Evolutionary conservation across 1,140 invertebrate species (phyloP), one percentile per base, ranked within the genome.

Genomic region (Thaumetopoea pityocampa): DNA sequence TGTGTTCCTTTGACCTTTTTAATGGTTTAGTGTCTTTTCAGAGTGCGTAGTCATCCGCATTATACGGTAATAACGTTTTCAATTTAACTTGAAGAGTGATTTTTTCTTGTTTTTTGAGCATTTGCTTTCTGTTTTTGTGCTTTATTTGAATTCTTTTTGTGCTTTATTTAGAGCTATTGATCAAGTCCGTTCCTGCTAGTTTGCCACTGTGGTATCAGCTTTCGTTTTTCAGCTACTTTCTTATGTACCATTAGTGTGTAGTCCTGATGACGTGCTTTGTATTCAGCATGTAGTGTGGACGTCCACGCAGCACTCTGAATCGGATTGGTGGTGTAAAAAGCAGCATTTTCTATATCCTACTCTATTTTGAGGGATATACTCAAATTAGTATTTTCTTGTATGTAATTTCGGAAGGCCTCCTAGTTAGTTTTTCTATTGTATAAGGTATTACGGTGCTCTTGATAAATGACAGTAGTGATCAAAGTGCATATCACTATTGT

Each of bases 221-320:
- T 8, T 3, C 18, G 5, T 14, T 20, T 34, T 5, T 5, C 18
- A 11, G 19, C 5, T 5, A 30, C 7, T 11, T 7, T 18, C 4
- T 9, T 7, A 4, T 8, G 4, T 5, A 30, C 6, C 11, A 17
- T 6, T 1, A 16, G 6, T n/a, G 15, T 9, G 1, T 18, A 17
- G n/a, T 9, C n/a, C 8, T 16, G 4, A 10, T 1, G 9, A 1
- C 11, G 7, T 2, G 5, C 0, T 5, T 5, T 16, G 3, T 2
- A 2, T 16, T 8, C 4, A 8, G 10, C n/a, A n/a, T n/a, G n/a
- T n/a, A 17, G 28, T 1, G n/a, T n/a, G n/a, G n/a, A n/a, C n/a
- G n/a, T 11, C 46, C 85, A 5, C 67, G 80, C 5, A 68, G 80
- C 36, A 84, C 85, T 22, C 12, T 54, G 51, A 7, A 54, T 42